Evolutionary conservation across 2,113 vertebrate species (phyloP).

Genomic region (Onychostoma macrolepis): DNA sequence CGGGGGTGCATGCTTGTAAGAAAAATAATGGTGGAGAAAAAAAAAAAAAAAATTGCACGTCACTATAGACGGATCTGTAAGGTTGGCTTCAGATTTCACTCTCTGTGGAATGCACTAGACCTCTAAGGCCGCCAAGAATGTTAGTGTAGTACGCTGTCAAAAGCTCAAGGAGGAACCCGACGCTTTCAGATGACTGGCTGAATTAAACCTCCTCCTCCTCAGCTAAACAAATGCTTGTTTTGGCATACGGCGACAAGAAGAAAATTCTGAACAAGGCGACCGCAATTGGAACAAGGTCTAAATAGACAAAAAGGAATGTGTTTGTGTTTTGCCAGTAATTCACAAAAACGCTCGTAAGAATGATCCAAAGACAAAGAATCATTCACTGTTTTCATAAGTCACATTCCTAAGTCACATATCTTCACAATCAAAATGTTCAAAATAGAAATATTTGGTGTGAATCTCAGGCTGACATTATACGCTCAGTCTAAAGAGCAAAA

Average conservation of each 20-base stretch:
- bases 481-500: background rate
- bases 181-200: slow-evolving; percentile 32
- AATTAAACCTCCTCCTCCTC: slow-evolving; percentile 41
- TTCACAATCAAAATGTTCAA: background rate
- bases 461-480: background rate
- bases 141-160: slow-evolving; percentile 41
- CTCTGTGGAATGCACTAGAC: slow-evolving; percentile 68
- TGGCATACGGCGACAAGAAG: slow-evolving; percentile 1
- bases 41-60: slow-evolving; percentile 39
- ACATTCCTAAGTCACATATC: background rate
- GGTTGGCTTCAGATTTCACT: slow-evolving; percentile 82
- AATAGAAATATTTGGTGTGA: background rate
- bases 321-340: slow-evolving; percentile 18
- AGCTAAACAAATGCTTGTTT: slow-evolving; percentile 46
- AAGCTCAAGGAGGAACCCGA: slow-evolving; percentile 41
- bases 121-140: slow-evolving; percentile 46
- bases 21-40: slow-evolving; percentile 83
- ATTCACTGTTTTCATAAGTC: slow-evolving; percentile 13
- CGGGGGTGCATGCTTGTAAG: slow-evolving; percentile 79
- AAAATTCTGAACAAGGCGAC: background rate
- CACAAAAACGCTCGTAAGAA: background rate
- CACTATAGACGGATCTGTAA: slow-evolving; percentile 82
- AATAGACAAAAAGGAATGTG: slow-evolving; percentile 33
- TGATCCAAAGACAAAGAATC: slow-evolving; percentile 15
- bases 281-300: slow-evolving; percentile 4